These are phyloP conservation scores for Mycalesis mineus DNA, from an alignment of 2,888 invertebrate genomes.

Conservation along the genomic window DNA sequence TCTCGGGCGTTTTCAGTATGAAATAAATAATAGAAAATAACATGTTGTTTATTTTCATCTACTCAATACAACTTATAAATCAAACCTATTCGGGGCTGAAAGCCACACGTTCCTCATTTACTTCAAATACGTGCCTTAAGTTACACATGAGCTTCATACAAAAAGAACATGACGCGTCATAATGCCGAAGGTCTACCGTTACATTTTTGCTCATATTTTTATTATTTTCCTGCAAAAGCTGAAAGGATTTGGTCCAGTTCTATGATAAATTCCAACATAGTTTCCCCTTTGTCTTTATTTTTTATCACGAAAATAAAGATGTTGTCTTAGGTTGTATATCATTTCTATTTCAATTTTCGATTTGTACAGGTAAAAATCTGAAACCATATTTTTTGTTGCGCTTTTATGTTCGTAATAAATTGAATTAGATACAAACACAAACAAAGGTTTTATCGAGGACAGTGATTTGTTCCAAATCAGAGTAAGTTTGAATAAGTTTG, in stretches of 20 bases:
- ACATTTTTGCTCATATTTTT: not conserved
- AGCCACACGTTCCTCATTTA: constrained; percentile 29
- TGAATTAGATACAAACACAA: too few relatives aligned
- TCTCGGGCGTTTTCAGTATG: too few relatives aligned
- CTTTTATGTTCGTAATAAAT: too few relatives aligned
- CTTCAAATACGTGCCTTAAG: constrained; percentile 42
- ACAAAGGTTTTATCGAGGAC: too few relatives aligned
- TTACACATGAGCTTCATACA: constrained; percentile 64
- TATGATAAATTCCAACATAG: not conserved
- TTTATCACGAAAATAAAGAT: too few relatives aligned
- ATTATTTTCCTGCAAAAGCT: constrained; percentile 1
- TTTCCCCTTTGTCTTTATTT: too few relatives aligned
- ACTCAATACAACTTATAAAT: not conserved
- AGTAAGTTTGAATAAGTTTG: too few relatives aligned
- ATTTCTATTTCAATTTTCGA: too few relatives aligned
- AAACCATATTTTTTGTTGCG: too few relatives aligned
- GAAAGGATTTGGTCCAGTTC: not conserved
- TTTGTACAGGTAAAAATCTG: too few relatives aligned
- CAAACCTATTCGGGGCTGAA: constrained; percentile 2
- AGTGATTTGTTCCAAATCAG: too few relatives aligned
- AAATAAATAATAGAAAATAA: not conserved
- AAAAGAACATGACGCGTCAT: constrained; percentile 33
- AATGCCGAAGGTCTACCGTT: constrained; percentile 7
- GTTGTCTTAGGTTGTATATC: too few relatives aligned
- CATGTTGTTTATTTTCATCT: not conserved